These are phyloP conservation scores for Nyctereutes procyonoides DNA, from an alignment of 2,113 vertebrate genomes.

Conservation along the genomic window DNA sequence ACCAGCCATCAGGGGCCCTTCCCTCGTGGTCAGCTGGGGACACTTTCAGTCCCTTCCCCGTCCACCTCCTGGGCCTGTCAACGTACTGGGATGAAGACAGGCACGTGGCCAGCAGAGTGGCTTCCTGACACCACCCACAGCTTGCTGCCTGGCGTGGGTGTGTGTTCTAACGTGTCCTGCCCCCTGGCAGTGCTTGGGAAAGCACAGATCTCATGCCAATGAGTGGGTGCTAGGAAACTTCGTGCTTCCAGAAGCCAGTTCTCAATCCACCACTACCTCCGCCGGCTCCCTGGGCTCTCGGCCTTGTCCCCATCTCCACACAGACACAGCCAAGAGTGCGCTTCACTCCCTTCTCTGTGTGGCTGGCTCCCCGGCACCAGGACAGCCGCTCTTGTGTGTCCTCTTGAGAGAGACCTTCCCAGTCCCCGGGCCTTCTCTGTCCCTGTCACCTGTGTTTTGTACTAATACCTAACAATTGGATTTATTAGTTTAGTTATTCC, in stretches of 20 bases:
- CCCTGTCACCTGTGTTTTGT: background rate
- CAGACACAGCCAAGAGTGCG: background rate
- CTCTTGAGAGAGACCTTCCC: background rate
- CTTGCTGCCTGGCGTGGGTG: accelerated
- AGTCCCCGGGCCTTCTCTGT: background rate
- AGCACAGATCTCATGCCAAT: accelerated
- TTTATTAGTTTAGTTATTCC: background rate
- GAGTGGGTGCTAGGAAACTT: background rate
- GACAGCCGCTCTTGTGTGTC: accelerated
- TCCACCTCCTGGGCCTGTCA: no score
- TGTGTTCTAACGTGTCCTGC: background rate
- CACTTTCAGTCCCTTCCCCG: background rate
- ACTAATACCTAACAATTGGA: background rate
- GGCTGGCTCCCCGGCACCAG: background rate
- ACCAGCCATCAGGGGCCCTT: background rate
- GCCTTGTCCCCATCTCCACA: background rate
- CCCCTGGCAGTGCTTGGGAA: background rate
- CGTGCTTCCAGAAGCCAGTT: background rate
- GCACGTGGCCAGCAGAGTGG: accelerated
- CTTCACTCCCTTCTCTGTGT: background rate
- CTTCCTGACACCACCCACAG: background rate
- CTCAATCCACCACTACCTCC: background rate
- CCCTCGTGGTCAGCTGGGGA: background rate
- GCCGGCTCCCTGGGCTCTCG: background rate
- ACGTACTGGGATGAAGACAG: background rate